phyloP scores from a whole-genome alignment of 2,113 vertebrate genomes.

The Nannobrachium achirus region DNA sequence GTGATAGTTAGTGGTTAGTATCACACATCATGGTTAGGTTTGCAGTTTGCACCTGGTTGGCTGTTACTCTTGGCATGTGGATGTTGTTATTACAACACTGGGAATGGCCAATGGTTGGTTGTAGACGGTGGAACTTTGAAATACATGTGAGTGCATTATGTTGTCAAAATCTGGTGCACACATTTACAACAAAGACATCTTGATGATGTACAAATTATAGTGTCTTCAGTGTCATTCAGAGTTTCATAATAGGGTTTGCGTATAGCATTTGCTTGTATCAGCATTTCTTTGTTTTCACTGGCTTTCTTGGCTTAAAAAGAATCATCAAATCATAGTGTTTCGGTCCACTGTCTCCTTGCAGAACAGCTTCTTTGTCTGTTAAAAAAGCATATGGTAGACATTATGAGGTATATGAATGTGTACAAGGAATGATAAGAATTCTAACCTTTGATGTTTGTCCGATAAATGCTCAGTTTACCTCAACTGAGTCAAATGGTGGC shows the following conservation, averaged over 20 bases:
- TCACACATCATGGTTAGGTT: constrained; percentile 31
- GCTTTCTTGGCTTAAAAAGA: too few species aligned
- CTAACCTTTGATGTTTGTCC: constrained; percentile 54
- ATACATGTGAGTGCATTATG: not conserved
- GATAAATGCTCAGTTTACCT: constrained; percentile 51
- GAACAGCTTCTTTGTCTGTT: constrained; percentile 40
- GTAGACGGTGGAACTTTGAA: not conserved
- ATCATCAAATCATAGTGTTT: constrained; percentile 12
- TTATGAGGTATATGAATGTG: constrained; percentile 57
- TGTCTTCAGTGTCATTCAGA: too few species aligned
- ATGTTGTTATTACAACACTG: constrained; percentile 43
- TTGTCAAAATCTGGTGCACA: too few species aligned
- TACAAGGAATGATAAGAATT: constrained; percentile 64
- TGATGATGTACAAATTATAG: too few species aligned
- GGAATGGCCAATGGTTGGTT: not conserved
- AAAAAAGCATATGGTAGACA: constrained; percentile 67
- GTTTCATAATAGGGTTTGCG: too few species aligned
- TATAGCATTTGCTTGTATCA: too few species aligned
- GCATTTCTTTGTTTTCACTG: too few species aligned
- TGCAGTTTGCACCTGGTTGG: constrained; percentile 48
- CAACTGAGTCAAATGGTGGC: constrained; percentile 45
- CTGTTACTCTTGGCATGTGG: constrained; percentile 57
- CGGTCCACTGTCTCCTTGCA: constrained; percentile 40
- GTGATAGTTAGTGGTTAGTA: constrained; percentile 28
- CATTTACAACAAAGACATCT: too few species aligned